Percentiles rank a stretch among this genome's conserved stretches.
Evolutionary conservation across 2,888 invertebrate species (phyloP).

Genomic region (Harmothoe impar): DNA sequence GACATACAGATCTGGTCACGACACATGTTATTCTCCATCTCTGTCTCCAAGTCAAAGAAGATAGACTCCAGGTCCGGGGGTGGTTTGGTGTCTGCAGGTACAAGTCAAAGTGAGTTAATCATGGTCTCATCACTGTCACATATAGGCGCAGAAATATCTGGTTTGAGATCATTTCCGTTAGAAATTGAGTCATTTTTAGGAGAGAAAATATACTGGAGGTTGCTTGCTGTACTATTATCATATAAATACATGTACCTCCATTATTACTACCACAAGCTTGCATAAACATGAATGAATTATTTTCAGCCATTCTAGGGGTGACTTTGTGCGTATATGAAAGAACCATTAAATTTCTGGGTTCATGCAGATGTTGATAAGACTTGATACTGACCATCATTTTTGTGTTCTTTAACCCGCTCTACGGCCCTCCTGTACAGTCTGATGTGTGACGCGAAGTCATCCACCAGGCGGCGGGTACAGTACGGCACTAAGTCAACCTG

Average conservation of each 20-base stretch:
- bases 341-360: too few relatives aligned
- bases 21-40: constrained; percentile 92
- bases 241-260: too few relatives aligned
- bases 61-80: constrained; percentile 87
- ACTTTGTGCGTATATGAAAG: too few relatives aligned
- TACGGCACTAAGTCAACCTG: constrained; percentile 95
- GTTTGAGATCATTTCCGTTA: not conserved
- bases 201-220: too few relatives aligned
- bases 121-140: not conserved
- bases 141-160: not conserved
- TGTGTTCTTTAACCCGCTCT: constrained; percentile 83
- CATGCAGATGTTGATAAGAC: not conserved
- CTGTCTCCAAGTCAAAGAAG: constrained; percentile 94
- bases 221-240: too few relatives aligned
- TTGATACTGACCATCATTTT: constrained; percentile 83
- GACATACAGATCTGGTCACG: constrained; percentile 91
- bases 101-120: not conserved
- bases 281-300: too few relatives aligned
- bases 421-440: constrained; percentile 91
- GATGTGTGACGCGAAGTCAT: constrained; percentile 94
- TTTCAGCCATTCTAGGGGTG: too few relatives aligned
- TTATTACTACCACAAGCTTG: too few relatives aligned
- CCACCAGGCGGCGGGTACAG: constrained; percentile 92
- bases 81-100: constrained; percentile 71
- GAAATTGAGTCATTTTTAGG: not conserved